phyloP scores from a whole-genome alignment of 2,113 vertebrate genomes.

The Oreotrochilus melanogaster region DNA sequence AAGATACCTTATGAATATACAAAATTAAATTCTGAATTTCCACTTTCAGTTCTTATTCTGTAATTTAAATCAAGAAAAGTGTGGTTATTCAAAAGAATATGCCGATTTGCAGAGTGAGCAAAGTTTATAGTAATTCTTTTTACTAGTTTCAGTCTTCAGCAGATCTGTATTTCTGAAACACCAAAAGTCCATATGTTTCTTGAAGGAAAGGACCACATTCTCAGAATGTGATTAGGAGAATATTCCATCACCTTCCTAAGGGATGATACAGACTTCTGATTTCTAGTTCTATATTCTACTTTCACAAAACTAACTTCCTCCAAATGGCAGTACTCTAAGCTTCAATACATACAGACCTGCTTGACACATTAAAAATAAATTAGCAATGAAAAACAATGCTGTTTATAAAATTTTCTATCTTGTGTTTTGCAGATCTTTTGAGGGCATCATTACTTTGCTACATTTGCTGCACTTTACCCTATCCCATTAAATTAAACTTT shows the following conservation, averaged over 20 bases:
- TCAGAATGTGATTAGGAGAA: neutral
- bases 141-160: neutral
- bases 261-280: neutral
- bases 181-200: neutral
- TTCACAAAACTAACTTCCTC: neutral
- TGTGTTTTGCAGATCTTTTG: neutral
- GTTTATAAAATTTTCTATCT: neutral
- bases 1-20: neutral
- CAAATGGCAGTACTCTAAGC: neutral
- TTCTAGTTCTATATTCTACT: neutral
- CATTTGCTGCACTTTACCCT: neutral
- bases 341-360: neutral
- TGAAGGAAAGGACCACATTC: neutral
- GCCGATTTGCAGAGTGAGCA: neutral
- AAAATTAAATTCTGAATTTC: neutral
- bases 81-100: neutral
- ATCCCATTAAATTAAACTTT: neutral
- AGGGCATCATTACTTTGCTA: neutral
- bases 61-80: neutral
- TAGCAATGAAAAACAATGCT: neutral
- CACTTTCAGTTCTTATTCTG: neutral
- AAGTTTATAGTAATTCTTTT: neutral
- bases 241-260: neutral
- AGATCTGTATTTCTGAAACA: neutral
- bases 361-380: neutral